Conservation (phyloP, 2,888 invertebrate genomes). For the Tribolium freemani region DNA sequence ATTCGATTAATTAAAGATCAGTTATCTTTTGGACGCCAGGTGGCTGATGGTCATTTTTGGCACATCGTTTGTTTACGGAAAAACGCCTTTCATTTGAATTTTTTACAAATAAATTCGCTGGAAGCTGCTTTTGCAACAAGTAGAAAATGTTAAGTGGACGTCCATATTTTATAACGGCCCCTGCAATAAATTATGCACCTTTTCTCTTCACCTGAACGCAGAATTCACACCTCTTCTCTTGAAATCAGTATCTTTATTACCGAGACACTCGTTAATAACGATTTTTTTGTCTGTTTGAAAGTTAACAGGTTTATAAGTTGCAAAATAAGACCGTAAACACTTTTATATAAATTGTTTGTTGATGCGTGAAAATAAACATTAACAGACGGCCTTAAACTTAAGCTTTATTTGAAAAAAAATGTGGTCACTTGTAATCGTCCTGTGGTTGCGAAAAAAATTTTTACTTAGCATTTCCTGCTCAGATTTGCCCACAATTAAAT, state of each 20-base stretch:
- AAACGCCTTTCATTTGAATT: neutral
- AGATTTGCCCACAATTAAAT: slow-evolving; percentile 1
- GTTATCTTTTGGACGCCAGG: neutral
- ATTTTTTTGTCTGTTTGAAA: slow-evolving; percentile 27
- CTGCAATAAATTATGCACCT: slow-evolving; percentile 7
- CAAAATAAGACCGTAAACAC: slow-evolving; percentile 29
- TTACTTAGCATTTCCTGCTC: slow-evolving; percentile 23
- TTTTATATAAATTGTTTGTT: slow-evolving; percentile 35
- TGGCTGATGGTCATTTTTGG: neutral
- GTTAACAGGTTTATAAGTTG: slow-evolving; percentile 24
- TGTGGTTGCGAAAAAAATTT: slow-evolving; percentile 26
- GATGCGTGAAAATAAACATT: slow-evolving; percentile 32
- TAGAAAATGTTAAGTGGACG: neutral
- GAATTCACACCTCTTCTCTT: slow-evolving; percentile 1
- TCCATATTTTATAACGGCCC: neutral
- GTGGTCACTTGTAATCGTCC: slow-evolving; percentile 25
- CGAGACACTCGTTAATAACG: slow-evolving; percentile 11
- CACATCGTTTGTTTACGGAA: neutral
- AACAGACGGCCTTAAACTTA: slow-evolving; percentile 33
- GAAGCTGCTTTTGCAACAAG: neutral
- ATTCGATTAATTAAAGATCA: neutral
- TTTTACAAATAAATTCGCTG: neutral
- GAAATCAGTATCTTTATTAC: neutral
- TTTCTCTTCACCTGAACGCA: neutral
- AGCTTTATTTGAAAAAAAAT: slow-evolving; percentile 2